Evolutionary conservation across 2,888 invertebrate genomes (phyloP).

Genomic region (Pandemis cinnamomeana): DNA sequence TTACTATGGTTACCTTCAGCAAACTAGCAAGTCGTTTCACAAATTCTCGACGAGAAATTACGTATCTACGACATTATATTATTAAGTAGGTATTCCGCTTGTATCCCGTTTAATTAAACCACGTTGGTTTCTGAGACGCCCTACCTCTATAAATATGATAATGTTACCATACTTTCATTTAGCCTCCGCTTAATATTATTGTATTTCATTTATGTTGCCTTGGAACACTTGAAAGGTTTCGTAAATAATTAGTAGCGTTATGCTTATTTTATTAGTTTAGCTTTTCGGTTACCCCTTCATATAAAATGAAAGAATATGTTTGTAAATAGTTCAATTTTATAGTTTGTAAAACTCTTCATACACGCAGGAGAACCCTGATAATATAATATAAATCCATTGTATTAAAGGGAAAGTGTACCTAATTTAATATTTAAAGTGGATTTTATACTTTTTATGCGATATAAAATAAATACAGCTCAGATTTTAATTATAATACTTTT

Average conservation of each 20-base stretch:
- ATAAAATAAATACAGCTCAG: slow-evolving; percentile 22
- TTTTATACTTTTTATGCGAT: background rate
- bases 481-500: slow-evolving; percentile 18
- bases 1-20: background rate
- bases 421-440: background rate
- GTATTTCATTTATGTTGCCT: slow-evolving; percentile 8
- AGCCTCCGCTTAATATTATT: slow-evolving; percentile 2
- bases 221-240: background rate
- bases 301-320: background rate
- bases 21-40: slow-evolving; percentile 16
- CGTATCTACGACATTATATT: slow-evolving; percentile 14
- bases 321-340: no score
- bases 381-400: no score
- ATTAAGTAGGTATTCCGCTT: slow-evolving; percentile 17
- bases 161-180: slow-evolving; percentile 17
- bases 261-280: background rate
- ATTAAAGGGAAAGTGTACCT: no score
- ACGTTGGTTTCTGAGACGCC: slow-evolving; percentile 33
- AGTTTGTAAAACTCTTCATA: no score
- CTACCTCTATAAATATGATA: slow-evolving; percentile 34
- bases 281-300: background rate
- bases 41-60: slow-evolving; percentile 16
- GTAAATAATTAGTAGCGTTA: background rate
- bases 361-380: no score
- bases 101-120: slow-evolving; percentile 38